phyloP scores from a whole-genome alignment of 2,797 vertebrate genomes.

The Bryconaethiops microstoma region DNA sequence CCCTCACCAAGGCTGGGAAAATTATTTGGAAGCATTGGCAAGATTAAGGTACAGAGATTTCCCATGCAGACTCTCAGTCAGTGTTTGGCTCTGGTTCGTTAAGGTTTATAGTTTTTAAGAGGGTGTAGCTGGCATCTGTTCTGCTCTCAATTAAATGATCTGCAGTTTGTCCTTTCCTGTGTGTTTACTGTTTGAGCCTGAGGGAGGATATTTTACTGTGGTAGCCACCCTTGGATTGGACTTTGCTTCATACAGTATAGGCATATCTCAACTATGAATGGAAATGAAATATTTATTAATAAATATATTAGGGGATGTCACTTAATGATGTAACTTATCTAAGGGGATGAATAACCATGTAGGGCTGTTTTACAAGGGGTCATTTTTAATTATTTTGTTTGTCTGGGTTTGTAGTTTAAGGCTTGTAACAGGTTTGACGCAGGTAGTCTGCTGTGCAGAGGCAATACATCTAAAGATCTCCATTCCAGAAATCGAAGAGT shows the following conservation, averaged over 20 bases:
- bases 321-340: neutral
- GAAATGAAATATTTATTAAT: no score
- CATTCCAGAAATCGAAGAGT: neutral
- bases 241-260: no score
- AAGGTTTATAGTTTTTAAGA: neutral
- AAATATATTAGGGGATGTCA: neutral
- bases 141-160: conserved; percentile 68
- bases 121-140: conserved; percentile 35
- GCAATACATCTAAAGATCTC: conserved; percentile 14
- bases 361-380: neutral
- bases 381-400: neutral
- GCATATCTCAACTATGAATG: no score
- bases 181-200: conserved; percentile 19
- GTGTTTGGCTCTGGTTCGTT: neutral
- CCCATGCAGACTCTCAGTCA: neutral
- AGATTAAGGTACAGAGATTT: neutral
- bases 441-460: neutral
- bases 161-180: conserved; percentile 61
- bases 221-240: neutral
- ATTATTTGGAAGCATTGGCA: neutral
- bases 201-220: conserved; percentile 15
- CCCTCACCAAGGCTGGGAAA: neutral
- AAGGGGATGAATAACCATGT: neutral
- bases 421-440: neutral
- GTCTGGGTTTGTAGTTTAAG: neutral